Conservation (phyloP, 2,797 vertebrate genomes). For the Sebastes taczanowskii region DNA sequence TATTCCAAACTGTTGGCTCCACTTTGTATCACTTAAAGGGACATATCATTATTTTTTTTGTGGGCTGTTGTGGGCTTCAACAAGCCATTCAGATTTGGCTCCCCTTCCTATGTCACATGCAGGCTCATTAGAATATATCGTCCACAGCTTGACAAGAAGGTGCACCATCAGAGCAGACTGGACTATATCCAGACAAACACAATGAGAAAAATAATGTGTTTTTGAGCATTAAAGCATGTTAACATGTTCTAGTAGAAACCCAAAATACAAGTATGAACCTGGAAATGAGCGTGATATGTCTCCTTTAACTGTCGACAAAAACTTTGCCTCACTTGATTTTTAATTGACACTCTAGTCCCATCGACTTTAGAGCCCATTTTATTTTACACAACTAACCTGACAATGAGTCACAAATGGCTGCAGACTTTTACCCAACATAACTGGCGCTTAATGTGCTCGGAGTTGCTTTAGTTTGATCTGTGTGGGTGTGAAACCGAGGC, state of each 20-base stretch:
- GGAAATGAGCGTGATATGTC: not conserved
- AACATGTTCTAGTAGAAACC: too few relatives aligned
- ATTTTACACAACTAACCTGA: slow-evolving; percentile 4
- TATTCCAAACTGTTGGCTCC: not conserved
- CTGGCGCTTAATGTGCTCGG: slow-evolving; percentile 13
- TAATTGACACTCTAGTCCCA: slow-evolving; percentile 6
- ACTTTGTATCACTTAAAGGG: not conserved
- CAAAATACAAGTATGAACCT: too few relatives aligned
- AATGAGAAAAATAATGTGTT: too few relatives aligned
- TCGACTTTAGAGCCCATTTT: slow-evolving; percentile 27
- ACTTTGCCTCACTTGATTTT: slow-evolving; percentile 15
- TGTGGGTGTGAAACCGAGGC: not conserved
- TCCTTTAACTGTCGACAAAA: not conserved
- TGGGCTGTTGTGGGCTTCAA: too few relatives aligned
- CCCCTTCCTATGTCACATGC: too few relatives aligned
- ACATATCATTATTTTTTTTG: too few relatives aligned
- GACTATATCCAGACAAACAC: too few relatives aligned
- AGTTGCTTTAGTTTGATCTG: slow-evolving; percentile 20
- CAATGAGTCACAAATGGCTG: slow-evolving; percentile 14
- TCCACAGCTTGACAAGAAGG: too few relatives aligned
- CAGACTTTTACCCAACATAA: slow-evolving; percentile 23
- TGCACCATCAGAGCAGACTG: too few relatives aligned
- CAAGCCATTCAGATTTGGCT: too few relatives aligned
- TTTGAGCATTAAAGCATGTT: too few relatives aligned
- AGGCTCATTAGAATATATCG: too few relatives aligned